Conservation (phyloP, 2,113 vertebrate species). For the Crotalus viridis region DNA sequence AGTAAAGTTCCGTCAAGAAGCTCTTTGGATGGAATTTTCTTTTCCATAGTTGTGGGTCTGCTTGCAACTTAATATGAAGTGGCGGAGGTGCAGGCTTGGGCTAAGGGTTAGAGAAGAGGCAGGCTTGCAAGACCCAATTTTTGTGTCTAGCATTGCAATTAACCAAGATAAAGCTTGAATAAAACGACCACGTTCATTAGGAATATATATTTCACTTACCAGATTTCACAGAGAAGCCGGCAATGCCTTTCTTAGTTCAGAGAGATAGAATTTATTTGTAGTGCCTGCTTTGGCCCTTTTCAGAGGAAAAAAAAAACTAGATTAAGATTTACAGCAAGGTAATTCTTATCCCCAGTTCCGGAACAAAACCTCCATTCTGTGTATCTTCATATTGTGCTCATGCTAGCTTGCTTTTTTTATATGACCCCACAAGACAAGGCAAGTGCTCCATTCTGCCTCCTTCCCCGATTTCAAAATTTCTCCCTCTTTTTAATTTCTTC, state of each 20-base stretch:
- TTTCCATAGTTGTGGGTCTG: slow-evolving; percentile 11
- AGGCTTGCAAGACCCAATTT: not conserved
- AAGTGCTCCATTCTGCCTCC: not conserved
- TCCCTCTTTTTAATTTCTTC: not conserved
- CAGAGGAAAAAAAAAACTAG: not conserved
- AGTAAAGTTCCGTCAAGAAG: slow-evolving; percentile 19
- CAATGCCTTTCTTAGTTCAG: not conserved
- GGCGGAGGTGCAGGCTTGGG: not conserved
- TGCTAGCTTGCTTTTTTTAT: not conserved
- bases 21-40: slow-evolving; percentile 17
- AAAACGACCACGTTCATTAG: not conserved
- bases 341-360: not conserved
- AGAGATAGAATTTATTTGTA: not conserved
- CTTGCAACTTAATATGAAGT: not conserved
- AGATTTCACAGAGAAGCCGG: not conserved
- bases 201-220: not conserved
- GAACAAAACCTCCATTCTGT: not conserved
- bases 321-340: not conserved
- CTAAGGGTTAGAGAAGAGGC: not conserved
- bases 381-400: not conserved
- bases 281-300: not conserved
- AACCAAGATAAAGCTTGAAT: not conserved
- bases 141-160: not conserved
- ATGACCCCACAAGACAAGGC: not conserved
- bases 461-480: not conserved